A percentile compares a stretch with the other conserved stretches of the same genome.
Conservation (phyloP, 1,140 invertebrate species). For the Trinorchestia longiramus region DNA sequence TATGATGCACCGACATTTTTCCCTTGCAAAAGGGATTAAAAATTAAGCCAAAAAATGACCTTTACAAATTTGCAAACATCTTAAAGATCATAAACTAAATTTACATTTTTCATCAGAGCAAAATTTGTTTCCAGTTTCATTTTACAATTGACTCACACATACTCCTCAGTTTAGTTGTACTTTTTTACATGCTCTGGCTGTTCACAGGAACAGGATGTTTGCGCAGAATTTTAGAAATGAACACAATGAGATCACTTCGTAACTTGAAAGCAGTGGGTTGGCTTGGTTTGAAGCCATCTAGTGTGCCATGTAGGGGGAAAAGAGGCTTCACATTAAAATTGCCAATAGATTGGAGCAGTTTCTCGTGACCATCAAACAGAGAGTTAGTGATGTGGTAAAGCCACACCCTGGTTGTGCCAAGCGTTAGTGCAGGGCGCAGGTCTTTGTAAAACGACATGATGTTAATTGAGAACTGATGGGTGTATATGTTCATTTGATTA, state of each 20-base stretch:
- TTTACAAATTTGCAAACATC: not conserved
- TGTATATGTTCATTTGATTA: conserved; percentile 38
- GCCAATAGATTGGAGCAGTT: conserved; percentile 17
- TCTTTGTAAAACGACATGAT: conserved; percentile 44
- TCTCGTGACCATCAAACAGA: conserved; percentile 15
- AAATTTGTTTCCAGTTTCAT: not conserved
- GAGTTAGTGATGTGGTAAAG: conserved; percentile 34
- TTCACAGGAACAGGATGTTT: conserved; percentile 4
- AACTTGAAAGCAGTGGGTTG: not conserved
- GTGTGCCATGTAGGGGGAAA: conserved; percentile 4
- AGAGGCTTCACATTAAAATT: conserved; percentile 13
- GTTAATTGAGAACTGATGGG: conserved; percentile 25
- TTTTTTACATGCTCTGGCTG: not conserved
- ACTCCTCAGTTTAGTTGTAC: not conserved
- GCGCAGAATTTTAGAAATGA: not conserved
- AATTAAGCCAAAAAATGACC: not conserved
- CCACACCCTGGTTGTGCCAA: conserved; percentile 11
- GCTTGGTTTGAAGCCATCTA: conserved; percentile 44
- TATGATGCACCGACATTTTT: not conserved
- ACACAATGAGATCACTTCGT: conserved; percentile 8
- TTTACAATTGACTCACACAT: not conserved
- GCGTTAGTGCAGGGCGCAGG: not conserved
- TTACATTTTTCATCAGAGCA: not conserved
- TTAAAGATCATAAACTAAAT: not conserved
- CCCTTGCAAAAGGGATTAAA: not conserved